Conservation (phyloP, 64 coral and sea anemone genomes). For the Trachythela sp. region DNA sequence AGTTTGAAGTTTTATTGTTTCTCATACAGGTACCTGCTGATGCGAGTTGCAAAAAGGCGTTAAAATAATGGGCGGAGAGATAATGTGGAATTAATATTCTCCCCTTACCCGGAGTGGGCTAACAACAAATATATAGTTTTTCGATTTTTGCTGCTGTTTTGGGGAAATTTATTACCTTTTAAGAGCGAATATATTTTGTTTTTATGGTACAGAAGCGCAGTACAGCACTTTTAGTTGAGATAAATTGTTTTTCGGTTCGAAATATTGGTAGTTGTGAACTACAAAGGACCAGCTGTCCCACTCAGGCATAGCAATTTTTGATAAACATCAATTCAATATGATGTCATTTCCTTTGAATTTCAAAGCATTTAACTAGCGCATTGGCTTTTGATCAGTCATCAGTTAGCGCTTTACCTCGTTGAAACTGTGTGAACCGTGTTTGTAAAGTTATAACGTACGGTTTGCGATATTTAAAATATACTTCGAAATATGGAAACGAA, state of each 20-base stretch:
- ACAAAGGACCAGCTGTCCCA: neutral
- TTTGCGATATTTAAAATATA: neutral
- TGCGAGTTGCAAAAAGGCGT: too few species aligned
- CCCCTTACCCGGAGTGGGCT: too few species aligned
- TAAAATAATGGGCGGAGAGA: too few species aligned
- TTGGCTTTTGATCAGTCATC: neutral
- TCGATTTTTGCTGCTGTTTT: too few species aligned
- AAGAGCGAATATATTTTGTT: too few species aligned
- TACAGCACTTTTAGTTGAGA: neutral
- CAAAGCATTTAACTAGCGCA: neutral
- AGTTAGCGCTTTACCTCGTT: neutral
- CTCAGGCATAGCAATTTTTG: neutral
- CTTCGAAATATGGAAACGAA: neutral
- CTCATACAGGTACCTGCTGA: too few species aligned
- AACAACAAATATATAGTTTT: too few species aligned
- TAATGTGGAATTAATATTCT: too few species aligned
- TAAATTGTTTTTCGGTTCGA: neutral
- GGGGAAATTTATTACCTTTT: too few species aligned
- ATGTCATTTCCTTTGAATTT: conserved; percentile 8
- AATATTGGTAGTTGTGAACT: neutral
- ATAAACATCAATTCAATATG: neutral
- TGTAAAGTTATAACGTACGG: neutral
- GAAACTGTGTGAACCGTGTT: neutral
- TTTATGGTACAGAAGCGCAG: too few species aligned
- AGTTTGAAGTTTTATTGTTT: too few species aligned